Conservation (phyloP, 2,797 vertebrate species). For the Myiothlypis coronata region DNA sequence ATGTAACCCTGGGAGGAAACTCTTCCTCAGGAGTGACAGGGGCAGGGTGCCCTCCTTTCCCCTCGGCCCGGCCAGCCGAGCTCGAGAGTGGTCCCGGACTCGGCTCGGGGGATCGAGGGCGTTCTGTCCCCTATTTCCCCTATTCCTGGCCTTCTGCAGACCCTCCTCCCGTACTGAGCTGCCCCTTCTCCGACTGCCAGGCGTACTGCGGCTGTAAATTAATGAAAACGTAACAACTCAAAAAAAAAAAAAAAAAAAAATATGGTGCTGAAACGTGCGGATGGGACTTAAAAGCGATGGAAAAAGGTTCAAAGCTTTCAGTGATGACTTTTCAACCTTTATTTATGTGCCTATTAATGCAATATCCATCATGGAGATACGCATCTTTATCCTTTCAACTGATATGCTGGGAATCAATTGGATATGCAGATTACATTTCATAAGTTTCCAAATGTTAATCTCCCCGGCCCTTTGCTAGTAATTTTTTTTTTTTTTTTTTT, state of each 20-base stretch:
- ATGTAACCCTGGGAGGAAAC: background rate
- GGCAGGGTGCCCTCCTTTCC: background rate
- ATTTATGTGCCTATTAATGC: constrained; percentile 87
- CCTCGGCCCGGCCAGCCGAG: too few species aligned
- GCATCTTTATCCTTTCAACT: constrained; percentile 86
- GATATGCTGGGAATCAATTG: constrained; percentile 90
- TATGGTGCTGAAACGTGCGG: background rate
- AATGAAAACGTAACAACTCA: background rate
- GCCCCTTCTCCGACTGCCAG: background rate
- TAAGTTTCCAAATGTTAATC: constrained; percentile 82
- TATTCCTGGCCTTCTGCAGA: background rate
- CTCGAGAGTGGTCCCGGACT: too few species aligned
- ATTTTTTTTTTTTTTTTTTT: constrained; percentile 73
- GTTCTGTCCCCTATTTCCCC: background rate
- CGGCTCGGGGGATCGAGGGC: too few species aligned
- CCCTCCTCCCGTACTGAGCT: background rate
- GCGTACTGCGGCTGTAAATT: background rate
- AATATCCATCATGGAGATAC: constrained; percentile 86
- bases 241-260: background rate
- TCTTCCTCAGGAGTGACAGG: background rate
- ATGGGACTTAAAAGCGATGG: constrained; percentile 15
- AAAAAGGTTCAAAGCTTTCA: constrained; percentile 76
- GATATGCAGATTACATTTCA: constrained; percentile 92
- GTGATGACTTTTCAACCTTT: constrained; percentile 77
- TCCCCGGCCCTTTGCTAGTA: constrained; percentile 63